Base-by-base conservation (phyloP, 1,140 invertebrate species). In the Euwallacea fornicatus region DNA sequence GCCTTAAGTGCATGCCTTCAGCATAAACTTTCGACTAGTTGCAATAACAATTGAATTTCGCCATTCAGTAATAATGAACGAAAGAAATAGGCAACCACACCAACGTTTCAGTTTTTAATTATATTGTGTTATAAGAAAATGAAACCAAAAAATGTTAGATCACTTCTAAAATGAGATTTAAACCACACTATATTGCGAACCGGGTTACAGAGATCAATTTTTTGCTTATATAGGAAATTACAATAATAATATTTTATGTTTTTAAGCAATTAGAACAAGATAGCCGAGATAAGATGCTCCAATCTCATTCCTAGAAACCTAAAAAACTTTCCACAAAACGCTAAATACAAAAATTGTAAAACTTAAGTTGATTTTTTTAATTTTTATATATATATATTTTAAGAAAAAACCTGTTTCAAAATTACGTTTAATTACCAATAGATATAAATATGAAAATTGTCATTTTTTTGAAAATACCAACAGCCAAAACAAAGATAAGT, bases 1-100 rank as follows among this genome's bases (percentile, higher is more conserved):
- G 95, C 65, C 85, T 97, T 0, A 94, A 96, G 82, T 87, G 86
- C 63, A 96, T 95, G 92, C 96, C 95, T 0, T 87, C 88, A 69
- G 64, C 74, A 47, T 75, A 70, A 56, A 56, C 4, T 33, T 33
- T 33, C 21, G 21, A 50, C 2, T 50, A 33, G 47, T 50, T 11
- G 47, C 13, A 11, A 11, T 50, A 50, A 13, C 13, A 50, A 33
- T 61, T 4, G 10, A 42, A 61, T 7, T 61, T 8, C 15, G 3
- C 9, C 11, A 53, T 53, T 53, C 7, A 53, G 50, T 53, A 53
- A 53, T 53, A 33, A 33, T 33, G 21, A 33, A 33, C 21, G 21
- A 33, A 53, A 15, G 15, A 53, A 53, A 53, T 53, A 53, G 50
- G 50, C 50, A 53, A 53, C 21, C 21, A 33, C 21, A 33, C 21